Evolutionary conservation across 1,140 invertebrate species (phyloP), one percentile per base, ranked within the genome.

Genomic region (Acromyrmex echinatior): DNA sequence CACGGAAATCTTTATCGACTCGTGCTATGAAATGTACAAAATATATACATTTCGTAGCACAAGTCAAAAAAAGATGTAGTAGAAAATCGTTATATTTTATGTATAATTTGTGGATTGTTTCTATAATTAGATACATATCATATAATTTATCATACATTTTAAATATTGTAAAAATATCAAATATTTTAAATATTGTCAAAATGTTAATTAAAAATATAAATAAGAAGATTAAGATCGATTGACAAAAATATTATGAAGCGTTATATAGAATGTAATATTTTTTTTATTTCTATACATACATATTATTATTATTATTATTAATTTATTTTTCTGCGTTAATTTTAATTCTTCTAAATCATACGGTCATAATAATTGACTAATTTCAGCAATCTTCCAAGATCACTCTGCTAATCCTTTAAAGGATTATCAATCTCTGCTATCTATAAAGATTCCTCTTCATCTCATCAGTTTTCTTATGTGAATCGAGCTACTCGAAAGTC

Each of bases 231-330:
- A 45, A 68, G 0, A 18, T 63, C 3, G 2, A 51, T 51, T 12
- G 28, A 71, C 0, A 53, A 4, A 56, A 73, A 53, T 53, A 53
- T 25, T 9, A 25, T 45, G 10, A 73, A 73, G 25, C 14, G 1
- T 70, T n/a, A 45, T 45, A 10, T 45, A 73, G 10, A 12, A 7
- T 73, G 31, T 56, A 45, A 45, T 12, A 45, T 16, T 53, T 73
- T 53, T 28, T 3, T n/a, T 73, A n/a, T n/a, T 39, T 35, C 45
- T 56, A 31, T 56, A 31, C 2, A 31, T 10, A 58, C 9, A 58
- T n/a, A n/a, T 58, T n/a, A n/a, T 58, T 18, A 51, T 35, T 21
- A n/a, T 68, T 68, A 70, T 63, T 39, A 66, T 39, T 6, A 66
- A 65, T 4, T 28, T n/a, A 49, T 49, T 10, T 73, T 9, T 56